Evolutionary conservation across 2,797 vertebrate genomes (phyloP).

Genomic region (Sebastes ruberrimus): DNA sequence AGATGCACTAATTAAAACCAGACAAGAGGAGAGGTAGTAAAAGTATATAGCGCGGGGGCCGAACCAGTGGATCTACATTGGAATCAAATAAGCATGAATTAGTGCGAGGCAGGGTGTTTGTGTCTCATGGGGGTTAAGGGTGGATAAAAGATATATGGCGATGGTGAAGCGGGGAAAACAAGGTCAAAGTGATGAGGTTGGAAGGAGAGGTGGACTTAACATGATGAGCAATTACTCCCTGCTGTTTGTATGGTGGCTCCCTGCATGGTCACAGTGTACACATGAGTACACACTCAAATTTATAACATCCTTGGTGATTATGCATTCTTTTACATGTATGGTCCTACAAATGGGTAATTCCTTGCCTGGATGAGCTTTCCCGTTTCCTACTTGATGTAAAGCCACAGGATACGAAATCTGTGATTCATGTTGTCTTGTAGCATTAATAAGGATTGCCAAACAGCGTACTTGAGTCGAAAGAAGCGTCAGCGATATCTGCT

Average conservation of each 20-base stretch:
- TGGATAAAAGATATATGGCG: not conserved
- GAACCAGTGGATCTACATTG: slow-evolving; percentile 1
- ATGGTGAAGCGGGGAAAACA: not conserved
- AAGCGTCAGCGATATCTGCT: not conserved
- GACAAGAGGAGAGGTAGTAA: not conserved
- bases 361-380: not conserved
- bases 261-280: not conserved
- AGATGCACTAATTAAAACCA: slow-evolving; percentile 19
- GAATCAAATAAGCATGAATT: slow-evolving; percentile 1
- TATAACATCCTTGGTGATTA: not conserved
- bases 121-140: slow-evolving; percentile 1
- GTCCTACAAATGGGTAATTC: not conserved
- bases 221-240: not conserved
- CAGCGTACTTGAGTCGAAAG: slow-evolving; percentile 12
- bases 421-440: slow-evolving; percentile 8
- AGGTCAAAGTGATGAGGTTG: slow-evolving; percentile 4
- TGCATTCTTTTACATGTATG: not conserved
- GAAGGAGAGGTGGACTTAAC: not conserved
- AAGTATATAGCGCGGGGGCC: not conserved
- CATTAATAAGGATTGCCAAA: slow-evolving; percentile 16
- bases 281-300: not conserved
- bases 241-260: not conserved
- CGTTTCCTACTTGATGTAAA: slow-evolving; percentile 13
- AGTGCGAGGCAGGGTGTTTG: not conserved
- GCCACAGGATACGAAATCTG: not conserved